These are phyloP conservation scores for Dendrophyllia cribrosa DNA, from an alignment of 64 coral and sea anemone species.

Conservation along the genomic window DNA sequence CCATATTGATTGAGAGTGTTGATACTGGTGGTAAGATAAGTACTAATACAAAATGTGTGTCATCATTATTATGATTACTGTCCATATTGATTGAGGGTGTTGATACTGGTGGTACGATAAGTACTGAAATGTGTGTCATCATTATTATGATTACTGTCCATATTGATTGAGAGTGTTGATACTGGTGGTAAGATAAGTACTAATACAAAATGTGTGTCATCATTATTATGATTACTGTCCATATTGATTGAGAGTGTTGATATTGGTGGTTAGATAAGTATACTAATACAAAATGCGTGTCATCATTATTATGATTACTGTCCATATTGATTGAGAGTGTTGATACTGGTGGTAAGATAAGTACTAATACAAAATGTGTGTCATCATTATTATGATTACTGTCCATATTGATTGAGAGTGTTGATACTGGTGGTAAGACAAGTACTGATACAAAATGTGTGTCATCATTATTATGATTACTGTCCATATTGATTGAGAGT, in stretches of 20 bases:
- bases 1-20: conserved; percentile 87
- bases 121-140: no score
- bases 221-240: no score
- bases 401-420: conserved; percentile 84
- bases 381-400: no score
- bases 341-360: conserved; percentile 91
- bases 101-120: conserved; percentile 91
- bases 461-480: no score
- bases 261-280: conserved; percentile 84
- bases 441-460: no score
- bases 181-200: conserved; percentile 80
- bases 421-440: conserved; percentile 91
- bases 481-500: conserved; percentile 88
- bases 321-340: conserved; percentile 82
- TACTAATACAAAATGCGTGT: no score
- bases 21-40: conserved; percentile 87
- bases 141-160: no score
- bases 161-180: conserved; percentile 87
- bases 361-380: no score
- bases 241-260: conserved; percentile 83
- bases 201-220: no score
- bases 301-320: no score
- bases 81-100: conserved; percentile 81
- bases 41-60: no score
- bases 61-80: no score